Evolutionary conservation across 2,888 invertebrate species (phyloP).

Genomic region (Strigamia transsilvanica): DNA sequence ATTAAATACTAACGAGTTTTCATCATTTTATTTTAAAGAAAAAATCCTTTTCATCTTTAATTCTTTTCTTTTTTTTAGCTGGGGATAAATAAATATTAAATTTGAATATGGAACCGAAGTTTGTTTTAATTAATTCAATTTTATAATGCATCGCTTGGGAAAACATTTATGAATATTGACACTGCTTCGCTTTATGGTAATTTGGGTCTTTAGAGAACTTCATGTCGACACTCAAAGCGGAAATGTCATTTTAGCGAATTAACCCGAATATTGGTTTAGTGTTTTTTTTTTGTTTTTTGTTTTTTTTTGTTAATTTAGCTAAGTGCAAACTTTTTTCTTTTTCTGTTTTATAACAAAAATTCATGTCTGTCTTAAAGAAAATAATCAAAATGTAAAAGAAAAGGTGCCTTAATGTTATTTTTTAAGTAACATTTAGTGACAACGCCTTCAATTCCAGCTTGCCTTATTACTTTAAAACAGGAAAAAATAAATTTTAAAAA

Average conservation of each 20-base stretch:
- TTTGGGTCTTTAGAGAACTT: not conserved
- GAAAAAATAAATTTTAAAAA: not conserved
- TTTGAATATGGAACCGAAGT: not conserved
- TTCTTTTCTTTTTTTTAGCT: not conserved
- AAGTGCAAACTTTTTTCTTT: not conserved
- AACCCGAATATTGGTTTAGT: not conserved
- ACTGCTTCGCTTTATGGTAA: not conserved
- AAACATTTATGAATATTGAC: not conserved
- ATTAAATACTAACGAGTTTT: constrained; percentile 10
- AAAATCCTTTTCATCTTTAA: too few relatives aligned
- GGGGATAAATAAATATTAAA: constrained; percentile 9
- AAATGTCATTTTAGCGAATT: not conserved
- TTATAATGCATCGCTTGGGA: not conserved
- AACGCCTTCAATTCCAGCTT: constrained; percentile 27
- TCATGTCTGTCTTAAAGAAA: not conserved
- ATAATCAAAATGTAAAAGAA: not conserved
- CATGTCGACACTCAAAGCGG: not conserved
- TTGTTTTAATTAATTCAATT: not conserved
- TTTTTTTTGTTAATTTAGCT: not conserved
- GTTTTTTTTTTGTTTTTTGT: not conserved
- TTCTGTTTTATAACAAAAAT: not conserved
- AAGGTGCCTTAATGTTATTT: constrained; percentile 43
- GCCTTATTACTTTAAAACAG: constrained; percentile 11
- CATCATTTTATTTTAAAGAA: not conserved
- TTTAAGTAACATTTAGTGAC: constrained; percentile 22